Conservation (phyloP, 2,797 vertebrate species). For the Coregonus suidteri region DNA sequence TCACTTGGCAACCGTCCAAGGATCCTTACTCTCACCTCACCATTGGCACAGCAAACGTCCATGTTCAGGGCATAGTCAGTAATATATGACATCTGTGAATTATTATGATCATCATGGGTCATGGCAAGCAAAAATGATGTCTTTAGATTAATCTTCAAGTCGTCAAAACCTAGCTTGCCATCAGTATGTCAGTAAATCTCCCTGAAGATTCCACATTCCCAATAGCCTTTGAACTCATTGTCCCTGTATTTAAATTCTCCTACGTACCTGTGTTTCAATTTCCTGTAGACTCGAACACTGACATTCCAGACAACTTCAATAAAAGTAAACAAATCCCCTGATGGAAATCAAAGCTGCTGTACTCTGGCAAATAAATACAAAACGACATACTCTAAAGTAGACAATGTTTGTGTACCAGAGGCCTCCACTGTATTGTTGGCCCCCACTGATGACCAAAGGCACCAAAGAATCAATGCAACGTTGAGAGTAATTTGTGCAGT, state of each 20-base stretch:
- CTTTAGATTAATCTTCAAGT: neutral
- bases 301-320: conserved; percentile 57
- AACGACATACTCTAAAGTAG: neutral
- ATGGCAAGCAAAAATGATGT: too few species aligned
- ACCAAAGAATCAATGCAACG: neutral
- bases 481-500: neutral
- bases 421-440: neutral
- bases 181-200: neutral
- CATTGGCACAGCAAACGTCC: neutral
- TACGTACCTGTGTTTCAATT: conserved; percentile 61
- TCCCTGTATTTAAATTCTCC: conserved; percentile 26
- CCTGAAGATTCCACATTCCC: conserved; percentile 29
- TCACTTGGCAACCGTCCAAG: neutral
- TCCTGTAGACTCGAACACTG: conserved; percentile 59
- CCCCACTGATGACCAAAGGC: neutral
- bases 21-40: too few species aligned
- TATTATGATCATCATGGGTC: too few species aligned
- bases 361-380: conserved; percentile 32
- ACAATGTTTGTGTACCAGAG: neutral
- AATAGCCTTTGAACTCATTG: conserved; percentile 30
- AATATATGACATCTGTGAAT: too few species aligned
- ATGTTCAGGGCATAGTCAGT: neutral
- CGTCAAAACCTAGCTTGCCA: neutral
- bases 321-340: conserved; percentile 53
- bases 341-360: conserved; percentile 36